These are phyloP conservation scores for Scotopteryx bipunctaria DNA, from an alignment of 2,888 invertebrate species.

Conservation along the genomic window DNA sequence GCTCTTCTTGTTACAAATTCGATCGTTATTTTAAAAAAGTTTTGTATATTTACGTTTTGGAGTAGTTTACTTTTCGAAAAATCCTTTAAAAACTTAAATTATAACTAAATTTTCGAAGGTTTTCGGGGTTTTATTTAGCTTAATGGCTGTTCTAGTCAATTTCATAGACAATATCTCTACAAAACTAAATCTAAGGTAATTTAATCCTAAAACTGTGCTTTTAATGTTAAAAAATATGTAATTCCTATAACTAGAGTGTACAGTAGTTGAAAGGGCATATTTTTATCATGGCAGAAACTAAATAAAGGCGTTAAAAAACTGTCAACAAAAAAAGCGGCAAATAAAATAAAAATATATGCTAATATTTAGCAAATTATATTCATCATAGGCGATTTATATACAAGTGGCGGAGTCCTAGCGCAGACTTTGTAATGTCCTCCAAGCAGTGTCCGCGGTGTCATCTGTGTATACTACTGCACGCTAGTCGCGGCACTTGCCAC, in stretches of 20 bases:
- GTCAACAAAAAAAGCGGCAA: neutral
- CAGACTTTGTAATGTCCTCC: too few relatives aligned
- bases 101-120: neutral
- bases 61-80: conserved; percentile 14
- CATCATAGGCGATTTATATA: too few relatives aligned
- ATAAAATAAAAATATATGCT: too few relatives aligned
- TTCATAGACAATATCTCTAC: conserved; percentile 72
- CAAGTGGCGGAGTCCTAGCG: too few relatives aligned
- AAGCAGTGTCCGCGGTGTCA: too few relatives aligned
- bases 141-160: conserved; percentile 54
- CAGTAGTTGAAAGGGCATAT: neutral
- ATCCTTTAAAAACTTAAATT: conserved; percentile 13
- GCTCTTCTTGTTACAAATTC: neutral
- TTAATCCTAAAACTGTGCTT: conserved; percentile 30
- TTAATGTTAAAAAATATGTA: conserved; percentile 23
- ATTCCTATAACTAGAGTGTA: neutral
- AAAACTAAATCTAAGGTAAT: conserved; percentile 24
- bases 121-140: conserved; percentile 17
- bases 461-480: too few relatives aligned
- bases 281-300: neutral
- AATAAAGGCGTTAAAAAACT: too few relatives aligned
- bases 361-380: too few relatives aligned
- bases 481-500: too few relatives aligned
- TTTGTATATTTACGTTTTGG: conserved; percentile 5
- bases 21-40: neutral